These are phyloP conservation scores for Drosophila macrothrix DNA, from an alignment of 2,888 invertebrate species.

Conservation along the genomic window DNA sequence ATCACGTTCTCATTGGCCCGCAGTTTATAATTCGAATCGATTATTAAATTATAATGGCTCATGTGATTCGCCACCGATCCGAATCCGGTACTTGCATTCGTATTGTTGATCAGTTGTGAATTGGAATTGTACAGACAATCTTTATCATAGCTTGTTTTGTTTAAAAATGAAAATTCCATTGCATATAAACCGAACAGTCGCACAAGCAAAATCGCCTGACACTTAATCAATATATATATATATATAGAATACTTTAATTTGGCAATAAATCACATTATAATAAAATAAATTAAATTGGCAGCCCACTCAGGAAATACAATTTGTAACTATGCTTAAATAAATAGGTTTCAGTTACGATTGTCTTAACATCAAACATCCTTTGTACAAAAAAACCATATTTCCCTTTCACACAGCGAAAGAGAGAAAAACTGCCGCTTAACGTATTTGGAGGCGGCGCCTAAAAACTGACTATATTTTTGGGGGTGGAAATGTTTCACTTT, in stretches of 20 bases:
- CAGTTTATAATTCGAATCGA: constrained; percentile 68
- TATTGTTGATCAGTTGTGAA: constrained; percentile 54
- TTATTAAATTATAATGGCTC: constrained; percentile 68
- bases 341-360: constrained; percentile 72
- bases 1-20: constrained; percentile 66
- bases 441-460: constrained; percentile 67
- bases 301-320: constrained; percentile 57
- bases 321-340: constrained; percentile 74
- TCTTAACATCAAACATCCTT: constrained; percentile 58
- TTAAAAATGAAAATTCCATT: constrained; percentile 83
- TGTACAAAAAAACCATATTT: constrained; percentile 63
- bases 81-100: constrained; percentile 52
- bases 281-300: constrained; percentile 53
- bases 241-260: constrained; percentile 25
- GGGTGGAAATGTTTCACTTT: constrained; percentile 66
- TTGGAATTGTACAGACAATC: constrained; percentile 78
- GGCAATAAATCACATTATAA: constrained; percentile 57
- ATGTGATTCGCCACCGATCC: constrained; percentile 69
- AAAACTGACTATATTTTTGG: constrained; percentile 44
- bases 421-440: constrained; percentile 60
- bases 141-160: constrained; percentile 80
- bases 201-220: constrained; percentile 30
- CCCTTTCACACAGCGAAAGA: constrained; percentile 58
- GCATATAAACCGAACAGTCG: constrained; percentile 40
- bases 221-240: constrained; percentile 39